These are phyloP conservation scores for Muricea muricata DNA, from an alignment of 92 coral and sea anemone genomes.

Conservation along the genomic window DNA sequence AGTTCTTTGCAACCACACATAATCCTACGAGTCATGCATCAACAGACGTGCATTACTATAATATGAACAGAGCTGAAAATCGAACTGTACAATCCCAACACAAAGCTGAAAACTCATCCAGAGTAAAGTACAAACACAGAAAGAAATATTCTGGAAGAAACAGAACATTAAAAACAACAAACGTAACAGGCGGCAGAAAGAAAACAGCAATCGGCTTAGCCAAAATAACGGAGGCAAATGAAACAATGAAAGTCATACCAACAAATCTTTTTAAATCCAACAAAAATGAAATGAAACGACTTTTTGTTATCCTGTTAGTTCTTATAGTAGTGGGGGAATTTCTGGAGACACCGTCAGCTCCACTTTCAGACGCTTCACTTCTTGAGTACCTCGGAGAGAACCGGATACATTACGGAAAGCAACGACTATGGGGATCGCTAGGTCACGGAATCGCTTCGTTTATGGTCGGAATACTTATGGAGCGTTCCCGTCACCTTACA, in stretches of 20 bases:
- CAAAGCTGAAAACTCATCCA: not conserved
- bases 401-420: constrained; percentile 91
- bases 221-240: not conserved
- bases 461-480: constrained; percentile 85
- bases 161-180: not conserved
- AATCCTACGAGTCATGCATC: constrained; percentile 1
- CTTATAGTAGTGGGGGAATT: constrained; percentile 95
- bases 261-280: constrained; percentile 85
- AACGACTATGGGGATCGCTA: constrained; percentile 98
- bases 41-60: constrained; percentile 24
- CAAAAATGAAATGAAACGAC: constrained; percentile 77
- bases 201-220: not conserved
- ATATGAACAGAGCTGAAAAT: constrained; percentile 30
- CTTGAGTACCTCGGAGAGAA: constrained; percentile 96
- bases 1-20: constrained; percentile 24
- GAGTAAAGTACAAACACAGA: not conserved
- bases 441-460: constrained; percentile 98
- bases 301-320: constrained; percentile 82
- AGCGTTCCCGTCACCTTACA: constrained; percentile 83
- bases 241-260: constrained; percentile 25
- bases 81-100: not conserved
- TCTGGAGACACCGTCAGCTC: constrained; percentile 89
- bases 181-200: not conserved
- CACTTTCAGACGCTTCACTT: constrained; percentile 94
- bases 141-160: not conserved